Evolutionary conservation across 53 echinoderm and acorn worm species (phyloP).

Genomic region (Pentamera pediparva): DNA sequence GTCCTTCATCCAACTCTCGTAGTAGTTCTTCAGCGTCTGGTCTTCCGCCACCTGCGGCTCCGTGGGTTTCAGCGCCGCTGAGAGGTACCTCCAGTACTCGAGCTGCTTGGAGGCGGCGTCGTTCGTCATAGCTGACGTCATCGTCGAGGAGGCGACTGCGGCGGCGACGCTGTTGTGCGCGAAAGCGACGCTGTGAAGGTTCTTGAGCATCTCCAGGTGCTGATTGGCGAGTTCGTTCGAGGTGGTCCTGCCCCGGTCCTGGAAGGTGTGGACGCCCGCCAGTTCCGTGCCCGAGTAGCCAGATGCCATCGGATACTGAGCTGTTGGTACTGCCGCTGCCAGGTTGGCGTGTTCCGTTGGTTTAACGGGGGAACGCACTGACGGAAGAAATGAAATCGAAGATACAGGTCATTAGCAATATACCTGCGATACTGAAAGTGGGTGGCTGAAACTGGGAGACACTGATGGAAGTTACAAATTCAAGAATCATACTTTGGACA

Average conservation of each 20-base stretch:
- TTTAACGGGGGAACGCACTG: background rate
- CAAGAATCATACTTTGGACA: too few species aligned
- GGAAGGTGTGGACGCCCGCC: background rate
- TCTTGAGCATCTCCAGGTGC: conserved; percentile 25
- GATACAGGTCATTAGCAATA: background rate
- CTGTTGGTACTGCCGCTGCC: background rate
- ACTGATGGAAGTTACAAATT: too few species aligned
- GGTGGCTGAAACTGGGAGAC: too few species aligned
- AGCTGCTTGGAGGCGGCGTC: conserved; percentile 15
- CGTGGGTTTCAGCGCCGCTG: conserved; percentile 20
- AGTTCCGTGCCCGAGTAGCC: background rate
- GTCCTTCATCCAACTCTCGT: conserved; percentile 50
- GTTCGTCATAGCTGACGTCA: conserved; percentile 5
- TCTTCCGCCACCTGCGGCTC: conserved; percentile 19
- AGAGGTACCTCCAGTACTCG: conserved; percentile 30
- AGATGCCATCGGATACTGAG: too few species aligned
- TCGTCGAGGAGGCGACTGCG: conserved; percentile 21
- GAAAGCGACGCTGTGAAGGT: conserved; percentile 23
- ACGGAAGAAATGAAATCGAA: background rate
- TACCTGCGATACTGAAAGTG: too few species aligned
- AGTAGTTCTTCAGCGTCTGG: conserved; percentile 47
- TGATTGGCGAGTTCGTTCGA: conserved; percentile 4
- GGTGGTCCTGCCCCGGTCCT: background rate
- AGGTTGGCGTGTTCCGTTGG: background rate
- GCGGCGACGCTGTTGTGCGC: conserved; percentile 22